Conservation (phyloP, 2,113 vertebrate genomes). For the Trogon surrucura region DNA sequence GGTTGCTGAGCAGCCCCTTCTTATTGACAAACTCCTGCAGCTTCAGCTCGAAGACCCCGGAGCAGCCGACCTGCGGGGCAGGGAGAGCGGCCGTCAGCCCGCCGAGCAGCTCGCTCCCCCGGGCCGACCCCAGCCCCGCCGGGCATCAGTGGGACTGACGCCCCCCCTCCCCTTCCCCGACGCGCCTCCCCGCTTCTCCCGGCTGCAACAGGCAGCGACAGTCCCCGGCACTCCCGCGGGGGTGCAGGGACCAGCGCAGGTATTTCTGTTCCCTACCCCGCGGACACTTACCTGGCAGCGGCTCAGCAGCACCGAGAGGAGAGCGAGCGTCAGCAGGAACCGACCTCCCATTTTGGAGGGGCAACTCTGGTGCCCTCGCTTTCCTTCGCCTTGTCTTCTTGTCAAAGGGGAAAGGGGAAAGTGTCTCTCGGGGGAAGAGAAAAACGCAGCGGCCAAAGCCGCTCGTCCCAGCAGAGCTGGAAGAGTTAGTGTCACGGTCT, state of each 20-base stretch:
- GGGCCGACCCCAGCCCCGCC: not conserved
- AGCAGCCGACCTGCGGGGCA: slow-evolving; percentile 85
- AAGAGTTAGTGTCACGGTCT: slow-evolving; percentile 71
- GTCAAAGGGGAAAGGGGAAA: not conserved
- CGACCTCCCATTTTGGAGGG: slow-evolving; percentile 87
- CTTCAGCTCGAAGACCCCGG: slow-evolving; percentile 96
- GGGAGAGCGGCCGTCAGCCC: slow-evolving; percentile 6
- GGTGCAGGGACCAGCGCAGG: not conserved
- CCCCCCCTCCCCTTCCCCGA: not conserved
- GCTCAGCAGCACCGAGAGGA: slow-evolving; percentile 83
- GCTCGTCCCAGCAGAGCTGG: slow-evolving; percentile 73
- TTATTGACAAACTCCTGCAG: slow-evolving; percentile 98
- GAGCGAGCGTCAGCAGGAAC: slow-evolving; percentile 81
- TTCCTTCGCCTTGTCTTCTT: slow-evolving; percentile 1
- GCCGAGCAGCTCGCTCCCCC: not conserved
- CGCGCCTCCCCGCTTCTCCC: not conserved
- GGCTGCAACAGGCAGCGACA: not conserved
- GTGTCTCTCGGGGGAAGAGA: slow-evolving; percentile 29
- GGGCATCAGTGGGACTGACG: not conserved
- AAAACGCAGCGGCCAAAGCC: slow-evolving; percentile 21
- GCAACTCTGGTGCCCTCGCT: slow-evolving; percentile 9
- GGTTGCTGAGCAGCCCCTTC: slow-evolving; percentile 89
- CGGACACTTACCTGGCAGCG: slow-evolving; percentile 87
- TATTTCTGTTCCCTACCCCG: not conserved
- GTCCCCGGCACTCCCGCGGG: not conserved